Conservation (phyloP, 2,888 invertebrate species). For the Eristalinus aeneus region DNA sequence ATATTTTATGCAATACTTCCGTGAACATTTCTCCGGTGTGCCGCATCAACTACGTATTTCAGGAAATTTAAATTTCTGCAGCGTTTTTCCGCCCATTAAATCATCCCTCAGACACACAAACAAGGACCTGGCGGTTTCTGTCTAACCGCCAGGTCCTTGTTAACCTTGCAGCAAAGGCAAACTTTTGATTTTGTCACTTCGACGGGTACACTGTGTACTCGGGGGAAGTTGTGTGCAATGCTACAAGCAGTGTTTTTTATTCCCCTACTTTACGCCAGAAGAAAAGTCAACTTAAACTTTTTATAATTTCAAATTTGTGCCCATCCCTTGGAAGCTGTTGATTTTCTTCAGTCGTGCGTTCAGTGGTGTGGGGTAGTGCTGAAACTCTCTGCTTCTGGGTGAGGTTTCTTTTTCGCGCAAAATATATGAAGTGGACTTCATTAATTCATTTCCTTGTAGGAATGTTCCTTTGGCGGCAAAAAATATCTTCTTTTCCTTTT, state of each 20-base stretch:
- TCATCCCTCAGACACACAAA: not conserved
- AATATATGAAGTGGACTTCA: constrained; percentile 8
- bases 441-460: constrained; percentile 34
- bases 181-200: constrained; percentile 31
- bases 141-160: not conserved
- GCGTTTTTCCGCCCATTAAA: constrained; percentile 19
- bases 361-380: not conserved
- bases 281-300: constrained; percentile 31
- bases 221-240: not conserved
- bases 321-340: not conserved
- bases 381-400: no score
- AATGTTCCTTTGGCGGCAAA: constrained; percentile 11
- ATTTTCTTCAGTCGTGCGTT: not conserved
- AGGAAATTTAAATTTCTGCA: not conserved
- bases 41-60: not conserved
- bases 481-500: constrained; percentile 4
- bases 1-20: not conserved
- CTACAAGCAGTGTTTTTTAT: not conserved
- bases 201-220: not conserved
- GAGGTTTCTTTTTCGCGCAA: not conserved
- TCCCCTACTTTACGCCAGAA: constrained; percentile 6
- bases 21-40: not conserved
- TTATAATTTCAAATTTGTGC: constrained; percentile 32
- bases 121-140: no score
- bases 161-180: constrained; percentile 1